These are phyloP conservation scores for Acanthosoma haemorrhoidale DNA, from an alignment of 2,888 invertebrate species.

Conservation along the genomic window DNA sequence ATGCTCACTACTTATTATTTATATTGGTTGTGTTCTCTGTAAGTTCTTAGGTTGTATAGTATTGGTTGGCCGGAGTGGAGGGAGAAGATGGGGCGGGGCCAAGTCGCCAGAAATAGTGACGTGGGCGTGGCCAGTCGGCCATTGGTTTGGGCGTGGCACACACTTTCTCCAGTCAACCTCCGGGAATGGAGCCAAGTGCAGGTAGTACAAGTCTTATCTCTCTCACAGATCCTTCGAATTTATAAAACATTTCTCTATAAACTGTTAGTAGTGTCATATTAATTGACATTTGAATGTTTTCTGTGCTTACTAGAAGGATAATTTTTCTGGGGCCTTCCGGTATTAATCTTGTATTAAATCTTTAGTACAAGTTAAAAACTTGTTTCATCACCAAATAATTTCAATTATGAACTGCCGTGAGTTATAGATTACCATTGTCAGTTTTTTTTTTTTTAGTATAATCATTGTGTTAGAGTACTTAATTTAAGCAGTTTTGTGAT, in stretches of 20 bases:
- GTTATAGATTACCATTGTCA: neutral
- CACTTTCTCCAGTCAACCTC: constrained; percentile 2
- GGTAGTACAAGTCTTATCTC: neutral
- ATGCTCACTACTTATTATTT: too few relatives aligned
- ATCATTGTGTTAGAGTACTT: neutral
- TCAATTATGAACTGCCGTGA: neutral
- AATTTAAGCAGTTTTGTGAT: neutral
- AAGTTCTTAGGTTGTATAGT: neutral
- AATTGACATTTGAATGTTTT: neutral
- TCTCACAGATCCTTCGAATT: too few relatives aligned
- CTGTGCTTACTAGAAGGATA: neutral
- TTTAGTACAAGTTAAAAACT: neutral
- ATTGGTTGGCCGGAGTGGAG: neutral
- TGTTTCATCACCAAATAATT: neutral
- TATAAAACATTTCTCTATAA: too few relatives aligned
- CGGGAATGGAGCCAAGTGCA: constrained; percentile 12
- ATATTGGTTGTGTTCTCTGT: too few relatives aligned
- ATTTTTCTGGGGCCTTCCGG: neutral
- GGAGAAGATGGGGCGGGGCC: neutral
- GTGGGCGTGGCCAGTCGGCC: constrained; percentile 3
- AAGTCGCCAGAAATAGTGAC: neutral
- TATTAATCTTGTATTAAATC: neutral
- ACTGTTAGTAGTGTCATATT: neutral
- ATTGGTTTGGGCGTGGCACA: neutral
- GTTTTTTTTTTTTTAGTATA: too few relatives aligned